Base-by-base conservation (phyloP, 2,888 invertebrate genomes). In the Brachyptera putata region DNA sequence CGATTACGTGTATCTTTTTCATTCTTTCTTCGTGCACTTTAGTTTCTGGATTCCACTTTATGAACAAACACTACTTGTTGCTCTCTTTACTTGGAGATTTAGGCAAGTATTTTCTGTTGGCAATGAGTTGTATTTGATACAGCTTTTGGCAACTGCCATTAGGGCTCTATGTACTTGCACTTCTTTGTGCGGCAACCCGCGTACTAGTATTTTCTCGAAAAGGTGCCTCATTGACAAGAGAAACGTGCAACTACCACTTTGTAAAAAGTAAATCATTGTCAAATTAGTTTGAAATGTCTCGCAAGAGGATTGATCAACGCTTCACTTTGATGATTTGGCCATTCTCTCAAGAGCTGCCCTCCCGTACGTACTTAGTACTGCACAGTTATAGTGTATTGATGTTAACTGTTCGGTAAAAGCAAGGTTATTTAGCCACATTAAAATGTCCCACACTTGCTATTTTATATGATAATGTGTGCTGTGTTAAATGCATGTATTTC, bases 1-100 rank as follows among this genome's bases (percentile, higher is more conserved):
- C 24, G 41, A 48, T 56, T 60, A 60, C 22, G 50, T 53, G 37
- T 60, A 56, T 49, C 49, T 58, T 57, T 56, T 61, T 58, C 53
- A 37, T 61, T 61, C 55, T 48, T 60, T 57, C 57, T 63, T 57
- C 26, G 53, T 46, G 60, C 63, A 62, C 60, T 55, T 60, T 63
- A 39, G 48, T 60, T 43, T 48, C 60, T 63, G 55, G 39, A 57
- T 63, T 53, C 60, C 60, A 53, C 46, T 63, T 53, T 37, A 60
- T 49, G 49, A 57, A 57, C 37, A 57, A 24, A 53, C 55, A 43
- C 57, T 36, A 43, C 26, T 57, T 53, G 50, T 63, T 60, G 63
- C 63, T 63, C 63, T 63, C 63, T 63, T 34, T n/a, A 11, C 25
- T 21, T 5, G 9, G 25, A 49, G 22, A n/a, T 21, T 16, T 49